Conservation (phyloP, 2,888 invertebrate genomes). For the Megalurothrips usitatus region DNA sequence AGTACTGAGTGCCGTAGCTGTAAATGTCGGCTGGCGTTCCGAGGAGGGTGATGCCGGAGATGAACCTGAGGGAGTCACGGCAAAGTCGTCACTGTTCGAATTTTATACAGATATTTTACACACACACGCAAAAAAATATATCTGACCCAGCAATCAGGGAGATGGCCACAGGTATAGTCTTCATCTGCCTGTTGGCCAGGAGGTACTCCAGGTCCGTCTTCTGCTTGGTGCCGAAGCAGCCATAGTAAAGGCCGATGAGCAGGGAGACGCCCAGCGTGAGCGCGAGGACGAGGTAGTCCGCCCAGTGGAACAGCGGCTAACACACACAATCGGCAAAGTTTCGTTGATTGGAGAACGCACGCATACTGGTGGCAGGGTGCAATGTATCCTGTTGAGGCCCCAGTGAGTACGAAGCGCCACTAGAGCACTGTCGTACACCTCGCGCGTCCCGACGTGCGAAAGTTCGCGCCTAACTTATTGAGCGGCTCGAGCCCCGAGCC, state of each 20-base stretch:
- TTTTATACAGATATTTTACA: no score
- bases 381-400: no score
- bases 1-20: conserved; percentile 79
- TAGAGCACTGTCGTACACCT: no score
- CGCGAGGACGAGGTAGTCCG: conserved; percentile 68
- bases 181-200: conserved; percentile 68
- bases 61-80: conserved; percentile 55
- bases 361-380: no score
- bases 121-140: no score
- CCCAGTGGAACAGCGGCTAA: conserved; percentile 34
- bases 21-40: conserved; percentile 85
- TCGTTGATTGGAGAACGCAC: no score
- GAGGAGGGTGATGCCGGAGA: conserved; percentile 84
- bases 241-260: conserved; percentile 68
- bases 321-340: neutral
- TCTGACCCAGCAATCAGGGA: conserved; percentile 75
- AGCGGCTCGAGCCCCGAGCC: no score
- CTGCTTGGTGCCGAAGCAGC: conserved; percentile 47
- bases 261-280: conserved; percentile 67
- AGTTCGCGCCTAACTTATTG: no score
- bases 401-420: no score
- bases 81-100: neutral
- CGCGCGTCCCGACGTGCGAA: no score
- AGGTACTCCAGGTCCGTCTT: conserved; percentile 57
- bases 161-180: conserved; percentile 78